Evolutionary conservation across 2,113 vertebrate genomes (phyloP).

Genomic region (Microtus oregoni): DNA sequence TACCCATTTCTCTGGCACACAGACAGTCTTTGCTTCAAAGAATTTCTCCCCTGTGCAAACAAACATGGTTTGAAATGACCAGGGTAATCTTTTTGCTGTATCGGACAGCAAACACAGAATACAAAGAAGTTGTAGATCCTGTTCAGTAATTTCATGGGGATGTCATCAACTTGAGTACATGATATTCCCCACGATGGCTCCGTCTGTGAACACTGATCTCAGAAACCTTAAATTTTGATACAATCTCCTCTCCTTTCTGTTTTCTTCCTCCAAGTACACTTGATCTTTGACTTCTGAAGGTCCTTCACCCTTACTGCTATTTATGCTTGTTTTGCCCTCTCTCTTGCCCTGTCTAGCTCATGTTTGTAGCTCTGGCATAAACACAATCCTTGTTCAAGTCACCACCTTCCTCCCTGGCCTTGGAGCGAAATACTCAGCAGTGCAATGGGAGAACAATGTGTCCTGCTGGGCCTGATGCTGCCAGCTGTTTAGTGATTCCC

Average conservation of each 20-base stretch:
- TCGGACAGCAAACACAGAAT: background rate
- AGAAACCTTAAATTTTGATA: background rate
- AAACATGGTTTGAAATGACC: background rate
- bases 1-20: background rate
- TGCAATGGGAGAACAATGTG: background rate
- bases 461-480: background rate
- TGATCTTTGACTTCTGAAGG: constrained; percentile 3
- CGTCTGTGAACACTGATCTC: constrained; percentile 13
- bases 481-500: background rate
- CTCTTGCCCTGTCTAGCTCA: background rate
- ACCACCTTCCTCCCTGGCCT: background rate
- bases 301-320: background rate
- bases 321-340: background rate
- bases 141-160: background rate
- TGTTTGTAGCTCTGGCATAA: background rate
- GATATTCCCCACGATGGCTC: background rate
- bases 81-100: background rate
- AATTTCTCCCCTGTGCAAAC: background rate
- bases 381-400: background rate
- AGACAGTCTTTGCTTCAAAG: background rate
- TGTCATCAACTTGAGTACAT: background rate
- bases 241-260: background rate
- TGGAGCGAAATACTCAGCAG: background rate
- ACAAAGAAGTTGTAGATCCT: background rate
- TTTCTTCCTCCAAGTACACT: constrained; percentile 4